Evolutionary conservation across 2,888 invertebrate species (phyloP), one percentile per base, ranked within the genome.

Genomic region (Entomobrya multifasciata): DNA sequence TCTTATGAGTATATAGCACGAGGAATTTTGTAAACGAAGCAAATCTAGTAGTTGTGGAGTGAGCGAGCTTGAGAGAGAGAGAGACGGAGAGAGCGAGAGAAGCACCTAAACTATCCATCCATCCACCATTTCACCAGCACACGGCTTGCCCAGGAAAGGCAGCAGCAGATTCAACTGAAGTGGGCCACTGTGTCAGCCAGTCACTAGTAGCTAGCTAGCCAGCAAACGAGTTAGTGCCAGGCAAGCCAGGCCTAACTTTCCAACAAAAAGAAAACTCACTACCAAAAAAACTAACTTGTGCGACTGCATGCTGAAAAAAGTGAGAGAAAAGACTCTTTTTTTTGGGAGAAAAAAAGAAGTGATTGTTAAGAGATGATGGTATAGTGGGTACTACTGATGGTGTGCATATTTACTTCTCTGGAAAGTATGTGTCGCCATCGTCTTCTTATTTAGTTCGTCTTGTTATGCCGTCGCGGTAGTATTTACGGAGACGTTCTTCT

Each of bases 121-220:
- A 67, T 62, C 65, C 17, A 60, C 41, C 20, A 70, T 57, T 6
- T 36, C 36, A 36, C 36, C 36, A 36, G 57, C 57, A 10, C 20
- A 20, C 57, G 17, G 44, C 13, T 1, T 20, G 67, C 13, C 22
- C 10, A 70, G 8, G 4, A 10, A 47, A 15, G 70, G 70, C 47
- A 65, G 78, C 25, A 62, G 74, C 17, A 72, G 72, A 52, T 55
- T 41, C 10, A 67, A 70, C 67, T 60, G 79, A 85, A 85, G 79
- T 85, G 79, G 79, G 85, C 79, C 85, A 85, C 79, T 85, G 79
- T 79, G 85, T 78, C 85, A 85, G 79, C 55, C 57, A 55, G 72
- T 85, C 84, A 77, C 72, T 84, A 78, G 85, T 79, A 85, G 85
- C 79, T 84, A 78, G 84, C 82, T 67, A 83, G 83, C 65, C 83